A percentile compares a stretch with the other conserved stretches of the same genome.
Conservation (phyloP, 2,113 vertebrate species). For the Ailuropoda melanoleuca region DNA sequence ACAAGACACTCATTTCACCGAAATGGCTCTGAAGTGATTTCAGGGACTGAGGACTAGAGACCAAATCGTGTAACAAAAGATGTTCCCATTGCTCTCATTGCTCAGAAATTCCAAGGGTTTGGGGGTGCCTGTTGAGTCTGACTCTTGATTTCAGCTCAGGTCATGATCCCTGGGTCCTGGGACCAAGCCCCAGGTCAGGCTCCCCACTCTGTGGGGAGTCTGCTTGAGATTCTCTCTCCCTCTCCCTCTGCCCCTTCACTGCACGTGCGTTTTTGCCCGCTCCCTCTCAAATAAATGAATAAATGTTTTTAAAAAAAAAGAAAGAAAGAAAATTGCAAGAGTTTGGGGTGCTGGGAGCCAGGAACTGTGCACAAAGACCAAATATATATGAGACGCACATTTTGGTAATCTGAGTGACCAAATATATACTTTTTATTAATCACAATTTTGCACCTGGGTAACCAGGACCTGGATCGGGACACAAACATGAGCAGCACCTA, state of each 20-base stretch:
- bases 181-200: neutral
- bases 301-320: neutral
- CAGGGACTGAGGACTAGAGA: neutral
- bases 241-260: neutral
- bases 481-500: neutral
- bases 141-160: neutral
- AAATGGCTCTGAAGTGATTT: neutral
- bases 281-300: neutral
- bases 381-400: neutral
- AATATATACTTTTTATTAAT: neutral
- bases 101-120: neutral
- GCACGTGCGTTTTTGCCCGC: neutral
- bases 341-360: neutral
- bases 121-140: neutral
- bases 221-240: neutral
- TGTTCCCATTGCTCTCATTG: neutral
- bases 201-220: neutral
- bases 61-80: neutral
- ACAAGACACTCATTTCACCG: neutral
- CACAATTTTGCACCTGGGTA: neutral
- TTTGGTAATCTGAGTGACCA: neutral
- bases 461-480: neutral
- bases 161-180: neutral
- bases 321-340: neutral
- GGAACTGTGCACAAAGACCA: neutral